Evolutionary conservation across 2,797 vertebrate genomes (phyloP), one percentile per base, ranked within the genome.

Genomic region (Halcyon chelicuti): DNA sequence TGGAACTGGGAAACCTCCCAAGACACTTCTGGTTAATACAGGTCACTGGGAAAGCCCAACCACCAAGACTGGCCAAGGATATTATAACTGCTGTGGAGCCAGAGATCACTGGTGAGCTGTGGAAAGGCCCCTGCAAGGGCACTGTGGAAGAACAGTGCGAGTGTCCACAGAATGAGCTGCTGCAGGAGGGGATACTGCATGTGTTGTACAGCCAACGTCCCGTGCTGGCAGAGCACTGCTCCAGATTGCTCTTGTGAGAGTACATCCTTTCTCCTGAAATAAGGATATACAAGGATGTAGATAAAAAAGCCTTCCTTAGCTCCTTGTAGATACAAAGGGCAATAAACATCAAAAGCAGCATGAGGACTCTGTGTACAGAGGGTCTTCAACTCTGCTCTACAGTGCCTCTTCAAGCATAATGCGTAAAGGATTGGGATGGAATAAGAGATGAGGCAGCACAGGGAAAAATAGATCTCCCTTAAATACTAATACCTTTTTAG

Each of bases 1-100:
- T 83, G 58, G 93, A 71, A 95, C 86, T 96, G 88, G 95, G 97
- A 98, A 97, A 93, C 62, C 46, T 86, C 95, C 92, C 95, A 93
- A 61, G 97, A 97, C 96, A 52, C 97, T 97, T 97, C 91, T 97
- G 91, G 67, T 93, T 98, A 96, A 94, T 96, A 93, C 83, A 97
- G 95, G 97, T 97, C 95, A 88, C 90, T 81, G 88, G 95, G 96
- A 97, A 97, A 97, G 97, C 97, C 98, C 97, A 98, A 71, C 31
- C 75, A 81, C 91, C 93, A 96, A 73, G 96, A 91, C 78, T 93
- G 63, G 70, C 55, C 42, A 71, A 3, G 22, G 88, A 42, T 72
- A 55, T 74, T 12, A 9, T 8, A 88, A 68, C 73, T 92, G 76
- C 73, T 61, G 51, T 26, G 39, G 61, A 77, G 51, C 40, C 72